These are phyloP conservation scores for Rhagoletis pomonella DNA, from an alignment of 1,140 invertebrate species.

Conservation along the genomic window DNA sequence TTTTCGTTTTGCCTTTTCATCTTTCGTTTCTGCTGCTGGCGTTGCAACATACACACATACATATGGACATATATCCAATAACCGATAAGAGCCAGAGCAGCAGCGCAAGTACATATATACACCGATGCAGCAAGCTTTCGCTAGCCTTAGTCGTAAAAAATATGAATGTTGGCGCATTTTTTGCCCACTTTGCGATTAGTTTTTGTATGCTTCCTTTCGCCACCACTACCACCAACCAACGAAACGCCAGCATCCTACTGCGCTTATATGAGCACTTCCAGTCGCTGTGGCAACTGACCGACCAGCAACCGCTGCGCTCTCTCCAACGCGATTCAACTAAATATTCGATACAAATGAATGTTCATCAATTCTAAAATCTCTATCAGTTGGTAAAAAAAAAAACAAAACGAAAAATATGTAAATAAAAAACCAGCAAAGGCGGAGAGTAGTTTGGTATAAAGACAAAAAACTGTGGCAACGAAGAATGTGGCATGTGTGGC, in stretches of 20 bases:
- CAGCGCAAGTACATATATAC: not conserved
- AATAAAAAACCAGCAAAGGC: not conserved
- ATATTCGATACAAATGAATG: conserved; percentile 53
- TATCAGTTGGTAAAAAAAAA: conserved; percentile 44
- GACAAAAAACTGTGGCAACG: not conserved
- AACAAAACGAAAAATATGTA: not conserved
- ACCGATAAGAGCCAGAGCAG: conserved; percentile 27
- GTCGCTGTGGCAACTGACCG: conserved; percentile 42
- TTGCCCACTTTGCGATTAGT: not conserved
- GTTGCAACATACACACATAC: not conserved
- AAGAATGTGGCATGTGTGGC: conserved; percentile 27
- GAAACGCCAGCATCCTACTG: not conserved
- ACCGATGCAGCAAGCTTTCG: not conserved
- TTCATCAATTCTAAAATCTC: conserved; percentile 55
- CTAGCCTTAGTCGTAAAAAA: not conserved
- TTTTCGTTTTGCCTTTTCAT: not conserved
- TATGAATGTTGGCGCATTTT: not conserved
- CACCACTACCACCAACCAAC: too few species aligned
- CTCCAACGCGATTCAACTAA: not conserved
- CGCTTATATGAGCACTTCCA: too few species aligned
- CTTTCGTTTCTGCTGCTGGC: not conserved
- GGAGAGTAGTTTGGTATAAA: conserved; percentile 3
- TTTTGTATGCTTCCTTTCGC: not conserved
- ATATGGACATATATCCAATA: not conserved
- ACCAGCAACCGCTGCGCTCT: not conserved